Percentiles rank a stretch among this genome's conserved stretches.
Evolutionary conservation across 1,140 invertebrate species (phyloP).

Genomic region (Zaprionus ghesquierei): DNA sequence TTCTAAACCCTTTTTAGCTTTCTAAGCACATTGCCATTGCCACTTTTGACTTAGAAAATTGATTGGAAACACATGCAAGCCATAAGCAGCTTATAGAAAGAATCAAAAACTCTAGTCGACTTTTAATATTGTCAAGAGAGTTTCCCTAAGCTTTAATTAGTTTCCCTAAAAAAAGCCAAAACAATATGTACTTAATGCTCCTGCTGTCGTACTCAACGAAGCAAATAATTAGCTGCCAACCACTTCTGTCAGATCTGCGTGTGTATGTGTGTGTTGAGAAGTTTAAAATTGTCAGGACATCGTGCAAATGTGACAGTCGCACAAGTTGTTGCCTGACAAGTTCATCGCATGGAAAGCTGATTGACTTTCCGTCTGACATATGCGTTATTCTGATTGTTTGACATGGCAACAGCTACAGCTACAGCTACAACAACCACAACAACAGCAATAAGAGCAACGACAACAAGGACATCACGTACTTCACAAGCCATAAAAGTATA

Average conservation of each 20-base stretch:
- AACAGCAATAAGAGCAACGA: not conserved
- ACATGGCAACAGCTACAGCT: constrained; percentile 18
- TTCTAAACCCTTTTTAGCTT: no score
- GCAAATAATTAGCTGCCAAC: constrained; percentile 64
- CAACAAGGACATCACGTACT: constrained; percentile 10
- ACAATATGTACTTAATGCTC: not conserved
- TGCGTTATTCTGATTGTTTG: constrained; percentile 56
- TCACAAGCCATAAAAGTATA: not conserved
- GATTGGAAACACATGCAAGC: no score
- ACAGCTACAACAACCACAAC: not conserved
- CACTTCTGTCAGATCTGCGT: constrained; percentile 2
- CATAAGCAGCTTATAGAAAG: no score
- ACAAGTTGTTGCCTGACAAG: constrained; percentile 51
- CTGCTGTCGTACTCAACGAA: not conserved
- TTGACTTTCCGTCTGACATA: constrained; percentile 65
- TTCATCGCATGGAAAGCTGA: constrained; percentile 57
- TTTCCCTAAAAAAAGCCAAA: constrained; percentile 54
- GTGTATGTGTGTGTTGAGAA: not conserved
- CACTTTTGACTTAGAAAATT: not conserved
- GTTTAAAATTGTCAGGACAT: constrained; percentile 33
- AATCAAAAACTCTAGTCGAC: no score
- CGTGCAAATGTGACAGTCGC: constrained; percentile 17
- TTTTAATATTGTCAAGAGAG: not conserved
- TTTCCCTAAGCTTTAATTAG: not conserved
- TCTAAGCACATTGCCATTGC: no score